Percentiles rank a stretch among this genome's conserved stretches.
These are phyloP conservation scores for Eubasilissa regina DNA, from an alignment of 1,140 invertebrate species.

Conservation along the genomic window DNA sequence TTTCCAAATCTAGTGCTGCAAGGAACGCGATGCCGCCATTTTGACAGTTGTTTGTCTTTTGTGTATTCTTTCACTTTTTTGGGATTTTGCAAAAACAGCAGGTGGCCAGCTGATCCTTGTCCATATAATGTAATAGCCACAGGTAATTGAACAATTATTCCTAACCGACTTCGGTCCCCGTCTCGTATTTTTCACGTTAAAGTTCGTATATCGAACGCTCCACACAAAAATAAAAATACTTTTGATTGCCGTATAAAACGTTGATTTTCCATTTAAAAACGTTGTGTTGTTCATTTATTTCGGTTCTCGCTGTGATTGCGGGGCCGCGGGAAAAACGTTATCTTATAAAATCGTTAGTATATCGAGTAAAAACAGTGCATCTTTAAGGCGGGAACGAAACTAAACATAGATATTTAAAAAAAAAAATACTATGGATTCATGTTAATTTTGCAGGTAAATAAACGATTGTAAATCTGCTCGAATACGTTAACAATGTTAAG, in stretches of 20 bases:
- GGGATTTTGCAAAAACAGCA: conserved; percentile 26
- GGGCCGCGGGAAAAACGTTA: background rate
- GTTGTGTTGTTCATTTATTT: background rate
- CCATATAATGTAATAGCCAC: conserved; percentile 29
- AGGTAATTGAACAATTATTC: conserved; percentile 16
- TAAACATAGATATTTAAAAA: conserved; percentile 49
- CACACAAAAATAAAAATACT: conserved; percentile 40
- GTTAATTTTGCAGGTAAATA: conserved; percentile 10
- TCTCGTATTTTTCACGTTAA: conserved; percentile 27
- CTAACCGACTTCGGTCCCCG: background rate
- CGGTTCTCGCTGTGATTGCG: background rate
- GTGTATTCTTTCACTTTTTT: conserved; percentile 46
- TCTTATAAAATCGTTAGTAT: conserved; percentile 5
- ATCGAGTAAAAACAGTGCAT: conserved; percentile 39
- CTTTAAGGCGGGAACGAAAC: conserved; percentile 47
- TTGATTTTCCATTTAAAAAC: conserved; percentile 15
- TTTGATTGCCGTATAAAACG: conserved; percentile 31
- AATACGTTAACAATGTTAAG: background rate
- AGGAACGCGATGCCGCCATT: conserved; percentile 53
- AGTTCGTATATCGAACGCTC: conserved; percentile 26
- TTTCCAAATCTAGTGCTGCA: background rate
- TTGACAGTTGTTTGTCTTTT: conserved; percentile 52
- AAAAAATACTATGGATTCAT: conserved; percentile 41
- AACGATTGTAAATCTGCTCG: background rate
- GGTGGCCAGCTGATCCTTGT: conserved; percentile 17